Evolutionary conservation across 2,888 invertebrate species (phyloP).

Genomic region (Petrolisthes cinctipes): DNA sequence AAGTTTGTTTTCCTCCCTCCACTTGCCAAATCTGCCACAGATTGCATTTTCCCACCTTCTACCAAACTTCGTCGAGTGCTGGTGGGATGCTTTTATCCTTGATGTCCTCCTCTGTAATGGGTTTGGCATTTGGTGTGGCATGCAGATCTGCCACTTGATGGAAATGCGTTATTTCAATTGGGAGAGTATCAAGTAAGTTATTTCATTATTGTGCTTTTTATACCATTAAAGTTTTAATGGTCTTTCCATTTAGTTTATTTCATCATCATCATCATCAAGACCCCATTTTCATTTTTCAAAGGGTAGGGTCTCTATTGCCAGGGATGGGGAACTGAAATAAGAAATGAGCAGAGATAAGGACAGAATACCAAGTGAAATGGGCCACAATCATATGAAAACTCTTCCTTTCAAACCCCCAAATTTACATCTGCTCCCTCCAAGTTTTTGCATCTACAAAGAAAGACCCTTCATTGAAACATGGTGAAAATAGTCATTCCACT

Average conservation of each 20-base stretch:
- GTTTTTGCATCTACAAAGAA: no score
- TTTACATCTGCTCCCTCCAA: no score
- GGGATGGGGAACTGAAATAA: no score
- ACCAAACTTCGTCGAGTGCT: constrained; percentile 97
- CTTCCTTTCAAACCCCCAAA: no score
- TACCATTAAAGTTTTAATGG: not conserved
- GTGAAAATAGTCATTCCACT: no score
- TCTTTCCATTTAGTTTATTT: not conserved
- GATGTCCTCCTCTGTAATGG: constrained; percentile 99
- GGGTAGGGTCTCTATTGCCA: no score
- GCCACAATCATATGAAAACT: no score
- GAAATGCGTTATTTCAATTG: constrained; percentile 99
- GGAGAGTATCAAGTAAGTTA: constrained; percentile 91
- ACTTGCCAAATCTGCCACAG: constrained; percentile 66
- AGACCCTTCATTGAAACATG: no score
- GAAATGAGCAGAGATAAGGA: no score
- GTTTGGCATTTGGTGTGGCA: constrained; percentile 94
- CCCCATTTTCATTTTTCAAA: no score
- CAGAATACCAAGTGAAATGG: no score
- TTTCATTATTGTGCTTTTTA: not conserved
- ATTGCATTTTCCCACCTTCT: constrained; percentile 95
- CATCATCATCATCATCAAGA: no score
- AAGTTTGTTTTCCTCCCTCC: not conserved
- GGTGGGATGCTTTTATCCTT: constrained; percentile 98
- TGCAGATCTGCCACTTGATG: constrained; percentile 90